Conservation (phyloP, 2,113 vertebrate species). For the Helogale parvula region DNA sequence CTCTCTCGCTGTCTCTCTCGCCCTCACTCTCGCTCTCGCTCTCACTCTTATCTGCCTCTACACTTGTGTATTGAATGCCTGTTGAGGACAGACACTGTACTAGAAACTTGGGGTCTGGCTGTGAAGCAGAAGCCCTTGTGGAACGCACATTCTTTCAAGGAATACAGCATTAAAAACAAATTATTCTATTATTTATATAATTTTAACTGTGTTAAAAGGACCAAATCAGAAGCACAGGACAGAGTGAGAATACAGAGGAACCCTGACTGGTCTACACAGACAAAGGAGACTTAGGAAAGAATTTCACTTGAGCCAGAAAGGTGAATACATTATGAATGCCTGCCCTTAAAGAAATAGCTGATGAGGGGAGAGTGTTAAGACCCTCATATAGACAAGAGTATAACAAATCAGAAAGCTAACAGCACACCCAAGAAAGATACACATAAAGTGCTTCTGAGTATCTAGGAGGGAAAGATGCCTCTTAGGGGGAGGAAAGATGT, state of each 20-base stretch:
- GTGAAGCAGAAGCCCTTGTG: neutral
- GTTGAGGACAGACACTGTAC: neutral
- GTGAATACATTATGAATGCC: neutral
- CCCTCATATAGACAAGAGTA: neutral
- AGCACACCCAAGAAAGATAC: neutral
- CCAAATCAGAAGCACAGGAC: neutral
- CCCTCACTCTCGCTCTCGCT: no score
- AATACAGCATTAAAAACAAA: neutral
- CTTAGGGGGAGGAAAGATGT: neutral
- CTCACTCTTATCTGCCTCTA: neutral
- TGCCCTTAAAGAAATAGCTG: neutral
- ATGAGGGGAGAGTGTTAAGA: neutral
- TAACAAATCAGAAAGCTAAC: slow-evolving; percentile 19
- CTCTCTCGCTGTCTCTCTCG: neutral
- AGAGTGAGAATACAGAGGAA: neutral
- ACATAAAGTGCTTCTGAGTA: neutral
- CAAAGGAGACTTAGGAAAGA: neutral
- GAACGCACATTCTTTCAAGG: neutral
- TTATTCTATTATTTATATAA: neutral
- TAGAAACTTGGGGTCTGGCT: neutral
- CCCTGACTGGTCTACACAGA: neutral
- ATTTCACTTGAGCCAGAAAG: neutral
- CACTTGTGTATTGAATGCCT: neutral
- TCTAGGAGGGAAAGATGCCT: neutral
- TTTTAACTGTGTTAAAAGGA: slow-evolving; percentile 24